phyloP scores from a whole-genome alignment of 2,797 vertebrate genomes.

The Periparus ater region DNA sequence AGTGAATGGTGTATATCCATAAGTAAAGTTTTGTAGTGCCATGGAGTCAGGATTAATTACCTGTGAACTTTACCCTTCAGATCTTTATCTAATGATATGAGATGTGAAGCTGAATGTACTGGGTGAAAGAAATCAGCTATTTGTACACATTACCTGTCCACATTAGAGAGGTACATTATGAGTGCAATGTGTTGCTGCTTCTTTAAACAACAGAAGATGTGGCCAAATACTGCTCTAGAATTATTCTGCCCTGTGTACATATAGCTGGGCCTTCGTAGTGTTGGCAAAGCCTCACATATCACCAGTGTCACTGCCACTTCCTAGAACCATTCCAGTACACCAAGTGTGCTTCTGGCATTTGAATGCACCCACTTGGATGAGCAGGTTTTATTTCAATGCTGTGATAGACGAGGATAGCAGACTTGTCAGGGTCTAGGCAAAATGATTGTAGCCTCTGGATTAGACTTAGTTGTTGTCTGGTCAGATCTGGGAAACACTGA shows the following conservation, averaged over 20 bases:
- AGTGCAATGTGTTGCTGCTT: background rate
- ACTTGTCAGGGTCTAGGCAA: background rate
- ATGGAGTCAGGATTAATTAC: background rate
- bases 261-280: background rate
- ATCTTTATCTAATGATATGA: background rate
- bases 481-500: background rate
- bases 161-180: background rate
- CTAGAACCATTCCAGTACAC: background rate
- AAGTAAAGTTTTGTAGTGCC: background rate
- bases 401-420: background rate
- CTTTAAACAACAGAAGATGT: background rate
- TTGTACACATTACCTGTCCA: background rate
- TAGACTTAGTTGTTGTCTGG: background rate
- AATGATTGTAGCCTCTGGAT: background rate
- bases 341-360: background rate
- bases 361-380: background rate
- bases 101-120: background rate
- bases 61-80: background rate
- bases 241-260: background rate
- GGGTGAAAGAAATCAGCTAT: background rate
- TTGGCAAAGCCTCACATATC: background rate
- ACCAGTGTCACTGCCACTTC: background rate
- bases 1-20: background rate
- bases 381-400: background rate
- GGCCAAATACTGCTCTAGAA: background rate